Base-by-base conservation (phyloP, 2,797 vertebrate species). In the Poeciliopsis infans region DNA sequence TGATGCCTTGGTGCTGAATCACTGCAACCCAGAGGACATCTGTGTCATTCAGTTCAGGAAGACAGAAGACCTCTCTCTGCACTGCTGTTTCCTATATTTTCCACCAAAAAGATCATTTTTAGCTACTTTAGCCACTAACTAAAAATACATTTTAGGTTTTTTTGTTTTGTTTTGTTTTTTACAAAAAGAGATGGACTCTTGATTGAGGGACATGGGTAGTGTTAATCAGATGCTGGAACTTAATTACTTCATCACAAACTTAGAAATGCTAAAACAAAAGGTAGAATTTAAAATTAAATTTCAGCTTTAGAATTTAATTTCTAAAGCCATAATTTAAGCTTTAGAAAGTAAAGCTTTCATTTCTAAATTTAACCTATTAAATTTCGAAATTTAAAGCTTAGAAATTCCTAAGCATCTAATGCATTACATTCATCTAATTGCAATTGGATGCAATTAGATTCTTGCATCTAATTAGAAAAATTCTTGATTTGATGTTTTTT, bases 1-100 rank as follows among this genome's bases (percentile, higher is more conserved):
- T 73, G 78, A 82, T 71, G 74, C 31, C 57, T 36, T 78, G 69
- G 23, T 76, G 82, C 86, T 83, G 84, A 86, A 77, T 81, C 72
- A 86, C 77, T 81, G 59, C 46, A 41, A 80, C 61, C 28, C 79
- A 74, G 69, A 74, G 57, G 78, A 43, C 74, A 83, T 84, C 84
- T 85, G 80, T 53, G 75, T 51, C 79, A 81, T 69, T 78, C 73
- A 76, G 72, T 75, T 74, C 61, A 74, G 53, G 39, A 61, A 59
- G 36, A 59, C 31, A 69, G 16, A 59, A 20, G n/a, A 45, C 39
- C 69, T 61, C 69, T 68, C 53, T 73, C 47, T 51, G 2, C 6
- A 13, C 41, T 25, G 53, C 57, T 68, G 23, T 47, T 68, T 75
- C 47, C 45, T 23, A 20, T 28, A 73, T 51, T 45, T 43, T 75